Evolutionary conservation across 1,140 invertebrate genomes (phyloP), one percentile per base, ranked within the genome.

Genomic region (Drosophila nigrodunni): DNA sequence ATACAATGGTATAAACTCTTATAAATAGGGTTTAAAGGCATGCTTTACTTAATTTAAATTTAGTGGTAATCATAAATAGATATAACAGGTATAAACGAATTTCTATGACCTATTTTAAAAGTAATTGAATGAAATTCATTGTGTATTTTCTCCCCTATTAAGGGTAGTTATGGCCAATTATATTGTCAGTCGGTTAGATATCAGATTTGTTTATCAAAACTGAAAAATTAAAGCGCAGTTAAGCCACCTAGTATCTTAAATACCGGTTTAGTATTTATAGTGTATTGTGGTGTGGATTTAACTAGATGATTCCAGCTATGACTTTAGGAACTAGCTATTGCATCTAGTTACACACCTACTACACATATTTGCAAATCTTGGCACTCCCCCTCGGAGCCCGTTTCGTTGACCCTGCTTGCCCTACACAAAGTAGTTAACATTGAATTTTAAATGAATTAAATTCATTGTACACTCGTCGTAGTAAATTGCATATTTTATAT

Each of bases 391-490:
- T 47, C 10, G 13, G 9, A 7, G 9, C 13, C 54, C 54, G 50
- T 54, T 71, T 46, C 62, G 54, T 21, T 21, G 18, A 1, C 18
- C 18, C 18, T 5, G 3, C 4, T 65, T 78, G 54, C 61, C 65
- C 47, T 15, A 30, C 60, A 60, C 30, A 74, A 86, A 76, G 67
- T 78, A 78, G 82, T 86, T 86, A 86, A 64, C 82, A 86, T 86
- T 87, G 82, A 86, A 86, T 86, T 78, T 76, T 37, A 82, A 87
- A 87, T 78, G 82, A 86, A 73, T 87, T 55, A 80, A 78, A 74
- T 71, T 54, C 74, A 74, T 67, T 74, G 60, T 74, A 68, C 15
- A 68, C 25, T 50, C 52, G 25, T 18, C 43, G 43, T 50, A 67
- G 59, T 30, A 78, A 76, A 82, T 70, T 75, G 75, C 79, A 76